Evolutionary conservation across 2,113 vertebrate species (phyloP), one percentile per base, ranked within the genome.

Genomic region (Percina caprodes): DNA sequence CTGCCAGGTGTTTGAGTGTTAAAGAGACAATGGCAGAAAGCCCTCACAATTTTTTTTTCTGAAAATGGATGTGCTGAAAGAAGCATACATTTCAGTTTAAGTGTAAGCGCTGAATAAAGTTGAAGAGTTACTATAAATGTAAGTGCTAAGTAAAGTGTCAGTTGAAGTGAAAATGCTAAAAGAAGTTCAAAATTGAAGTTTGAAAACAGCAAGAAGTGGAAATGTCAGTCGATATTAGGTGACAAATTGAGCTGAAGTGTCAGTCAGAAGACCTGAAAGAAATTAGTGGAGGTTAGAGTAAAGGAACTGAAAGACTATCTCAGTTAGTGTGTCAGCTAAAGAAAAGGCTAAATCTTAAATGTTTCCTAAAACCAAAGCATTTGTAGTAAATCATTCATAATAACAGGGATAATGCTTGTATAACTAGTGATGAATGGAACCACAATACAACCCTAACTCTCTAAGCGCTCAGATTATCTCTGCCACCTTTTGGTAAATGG

Each of bases 401-500:
- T 42, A 33, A 26, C 4, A 59, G 15, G n/a, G 9, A 58, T 30
- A 21, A 56, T 19, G 45, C 11, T 59, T 35, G 58, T 69, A 23
- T 24, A 63, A 69, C 35, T 80, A 39, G 51, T 46, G 59, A 52
- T 51, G 24, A 82, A n/a, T 46, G 12, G 21, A 70, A 60, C n/a
- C 54, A 59, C 74, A 84, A n/a, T 23, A 55, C 48, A 70, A 35
- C 8, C 74, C 56, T 71, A 63, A 73, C 42, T 78, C 70, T 46
- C 39, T 39, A 39, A 16, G 4, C 67, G 73, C 19, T 70, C 55
- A 58, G 21, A 56, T 85, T 15, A 89, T 69, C 81, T 79, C 67
- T 66, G 30, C 14, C 21, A 45, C 61, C 56, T 83, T 45, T 79
- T 24, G 45, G n/a, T 87, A 79, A 90, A 87, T 46, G 30, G 65